A percentile compares a stretch with the other conserved stretches of the same genome.
Conservation (phyloP, 2,113 vertebrate genomes). For the Synchiropus splendidus region DNA sequence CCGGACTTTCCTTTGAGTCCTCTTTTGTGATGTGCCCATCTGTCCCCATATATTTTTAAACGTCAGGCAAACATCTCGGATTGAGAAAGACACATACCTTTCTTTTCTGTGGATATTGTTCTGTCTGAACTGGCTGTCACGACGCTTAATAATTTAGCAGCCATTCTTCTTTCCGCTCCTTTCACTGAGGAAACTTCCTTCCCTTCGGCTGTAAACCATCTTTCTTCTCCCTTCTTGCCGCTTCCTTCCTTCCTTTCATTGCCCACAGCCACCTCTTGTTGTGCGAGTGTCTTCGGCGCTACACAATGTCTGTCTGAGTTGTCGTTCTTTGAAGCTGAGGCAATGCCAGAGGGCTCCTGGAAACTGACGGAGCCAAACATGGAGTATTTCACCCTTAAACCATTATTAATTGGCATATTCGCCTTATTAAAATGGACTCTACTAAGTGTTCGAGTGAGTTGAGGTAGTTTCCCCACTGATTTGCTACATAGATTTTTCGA, state of each 20-base stretch:
- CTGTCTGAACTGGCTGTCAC: conserved; percentile 30
- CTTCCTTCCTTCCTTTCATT: conserved; percentile 1
- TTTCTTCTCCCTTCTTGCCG: not conserved
- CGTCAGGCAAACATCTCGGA: conserved; percentile 53
- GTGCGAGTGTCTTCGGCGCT: conserved; percentile 1
- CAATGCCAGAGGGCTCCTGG: conserved; percentile 26
- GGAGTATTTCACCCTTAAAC: conserved; percentile 30
- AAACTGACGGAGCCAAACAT: conserved; percentile 23
- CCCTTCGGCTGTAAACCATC: conserved; percentile 10
- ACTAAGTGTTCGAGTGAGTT: conserved; percentile 36
- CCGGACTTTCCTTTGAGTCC: conserved; percentile 17
- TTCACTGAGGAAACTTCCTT: conserved; percentile 16
- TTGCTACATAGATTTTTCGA: too few species aligned
- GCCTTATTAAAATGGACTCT: conserved; percentile 60
- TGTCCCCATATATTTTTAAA: conserved; percentile 27
- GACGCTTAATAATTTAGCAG: conserved; percentile 43
- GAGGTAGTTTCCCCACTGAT: conserved; percentile 18
- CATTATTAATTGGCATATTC: conserved; percentile 60
- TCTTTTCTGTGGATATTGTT: conserved; percentile 49
- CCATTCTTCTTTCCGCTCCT: conserved; percentile 16
- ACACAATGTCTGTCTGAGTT: conserved; percentile 10
- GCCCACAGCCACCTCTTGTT: conserved; percentile 12
- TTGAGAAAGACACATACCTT: conserved; percentile 48
- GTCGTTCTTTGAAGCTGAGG: conserved; percentile 30
- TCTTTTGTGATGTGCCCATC: conserved; percentile 7